phyloP scores from a whole-genome alignment of 2,797 vertebrate genomes.

The Sphaeramia orbicularis region DNA sequence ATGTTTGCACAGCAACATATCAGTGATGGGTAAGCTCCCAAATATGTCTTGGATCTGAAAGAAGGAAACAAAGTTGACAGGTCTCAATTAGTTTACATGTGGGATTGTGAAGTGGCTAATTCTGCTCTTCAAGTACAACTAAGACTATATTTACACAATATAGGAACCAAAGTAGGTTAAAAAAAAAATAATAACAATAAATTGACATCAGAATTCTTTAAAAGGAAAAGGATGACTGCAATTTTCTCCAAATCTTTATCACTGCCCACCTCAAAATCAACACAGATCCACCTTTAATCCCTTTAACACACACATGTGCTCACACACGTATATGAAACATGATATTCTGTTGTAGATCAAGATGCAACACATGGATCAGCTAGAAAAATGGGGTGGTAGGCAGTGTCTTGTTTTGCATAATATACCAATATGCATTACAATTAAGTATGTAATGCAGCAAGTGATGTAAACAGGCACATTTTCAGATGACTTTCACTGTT shows the following conservation, averaged over 20 bases:
- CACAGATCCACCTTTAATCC: slow-evolving; percentile 10
- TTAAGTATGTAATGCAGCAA: too few species aligned
- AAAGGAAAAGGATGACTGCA: slow-evolving; percentile 64
- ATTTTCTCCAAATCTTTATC: slow-evolving; percentile 52
- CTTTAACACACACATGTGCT: background rate
- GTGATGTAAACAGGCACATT: too few species aligned
- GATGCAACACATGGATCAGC: too few species aligned
- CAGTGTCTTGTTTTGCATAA: too few species aligned
- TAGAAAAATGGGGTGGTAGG: too few species aligned
- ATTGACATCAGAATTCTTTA: slow-evolving; percentile 59
- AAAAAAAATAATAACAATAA: slow-evolving; percentile 45
- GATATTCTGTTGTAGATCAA: too few species aligned
- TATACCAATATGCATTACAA: too few species aligned
- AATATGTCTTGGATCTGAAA: slow-evolving; percentile 12
- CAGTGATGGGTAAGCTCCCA: slow-evolving; percentile 23
- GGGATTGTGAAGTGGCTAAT: slow-evolving; percentile 28
- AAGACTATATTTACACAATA: background rate
- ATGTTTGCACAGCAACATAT: slow-evolving; percentile 38
- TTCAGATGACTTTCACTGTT: too few species aligned
- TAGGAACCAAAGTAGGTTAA: slow-evolving; percentile 56
- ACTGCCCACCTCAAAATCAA: background rate
- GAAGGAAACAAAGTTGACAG: slow-evolving; percentile 36
- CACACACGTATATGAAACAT: too few species aligned
- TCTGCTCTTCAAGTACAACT: slow-evolving; percentile 16
- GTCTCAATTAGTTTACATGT: slow-evolving; percentile 25